Conservation (phyloP, 2,797 vertebrate species). For the Darevskia nairensis region DNA sequence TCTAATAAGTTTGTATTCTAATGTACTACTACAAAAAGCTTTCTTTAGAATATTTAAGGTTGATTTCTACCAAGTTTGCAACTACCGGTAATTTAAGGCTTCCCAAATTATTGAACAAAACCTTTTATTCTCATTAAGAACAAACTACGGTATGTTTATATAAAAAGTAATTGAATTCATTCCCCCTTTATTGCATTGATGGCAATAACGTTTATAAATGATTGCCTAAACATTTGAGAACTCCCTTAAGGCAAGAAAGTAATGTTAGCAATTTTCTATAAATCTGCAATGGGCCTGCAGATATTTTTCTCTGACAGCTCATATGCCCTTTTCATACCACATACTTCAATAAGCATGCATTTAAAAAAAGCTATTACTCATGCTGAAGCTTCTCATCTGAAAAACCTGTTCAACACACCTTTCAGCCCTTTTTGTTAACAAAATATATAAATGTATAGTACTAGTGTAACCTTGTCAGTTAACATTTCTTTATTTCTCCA, state of each 20-base stretch:
- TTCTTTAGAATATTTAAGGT: constrained; percentile 41
- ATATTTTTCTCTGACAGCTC: constrained; percentile 59
- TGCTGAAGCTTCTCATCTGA: not conserved
- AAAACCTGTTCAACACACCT: constrained; percentile 23
- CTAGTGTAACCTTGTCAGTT: not conserved
- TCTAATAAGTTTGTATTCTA: not conserved
- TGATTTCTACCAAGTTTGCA: constrained; percentile 64
- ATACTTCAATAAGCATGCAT: constrained; percentile 54
- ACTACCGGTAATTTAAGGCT: constrained; percentile 69
- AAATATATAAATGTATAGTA: constrained; percentile 26
- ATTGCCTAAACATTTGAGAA: constrained; percentile 73
- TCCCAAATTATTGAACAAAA: constrained; percentile 65
- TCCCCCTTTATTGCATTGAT: constrained; percentile 70
- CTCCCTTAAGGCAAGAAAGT: constrained; percentile 64
- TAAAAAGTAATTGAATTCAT: constrained; percentile 79
- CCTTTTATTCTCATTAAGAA: constrained; percentile 71
- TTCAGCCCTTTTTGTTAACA: constrained; percentile 32
- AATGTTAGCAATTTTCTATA: constrained; percentile 65
- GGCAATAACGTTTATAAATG: constrained; percentile 73
- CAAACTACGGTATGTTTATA: constrained; percentile 71
- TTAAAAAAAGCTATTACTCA: constrained; percentile 56
- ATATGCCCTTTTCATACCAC: constrained; percentile 46
- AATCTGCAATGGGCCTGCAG: constrained; percentile 60
- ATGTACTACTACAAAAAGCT: constrained; percentile 39
- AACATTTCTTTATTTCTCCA: not conserved